These are phyloP conservation scores for Sycophaga agraensis DNA, from an alignment of 1,140 invertebrate genomes.

Conservation along the genomic window DNA sequence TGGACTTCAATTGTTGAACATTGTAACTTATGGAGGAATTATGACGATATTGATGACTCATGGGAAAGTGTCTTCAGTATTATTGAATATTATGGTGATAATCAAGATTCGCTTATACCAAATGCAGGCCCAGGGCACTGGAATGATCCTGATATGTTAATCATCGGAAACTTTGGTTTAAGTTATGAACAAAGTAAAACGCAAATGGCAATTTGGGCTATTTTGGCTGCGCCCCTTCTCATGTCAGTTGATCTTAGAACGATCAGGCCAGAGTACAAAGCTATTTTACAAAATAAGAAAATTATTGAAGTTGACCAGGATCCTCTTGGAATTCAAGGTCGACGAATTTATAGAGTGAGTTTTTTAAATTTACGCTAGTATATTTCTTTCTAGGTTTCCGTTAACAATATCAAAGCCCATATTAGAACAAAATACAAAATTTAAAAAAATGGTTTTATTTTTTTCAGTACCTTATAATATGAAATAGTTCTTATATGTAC, in stretches of 20 bases:
- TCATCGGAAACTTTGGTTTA: conserved; percentile 94
- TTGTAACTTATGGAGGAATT: conserved; percentile 97
- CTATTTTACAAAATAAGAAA: conserved; percentile 89
- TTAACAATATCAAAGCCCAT: too few relatives aligned
- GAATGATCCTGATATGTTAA: conserved; percentile 98
- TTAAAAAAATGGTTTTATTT: background rate
- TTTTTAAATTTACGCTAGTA: background rate
- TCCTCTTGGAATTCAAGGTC: conserved; percentile 84
- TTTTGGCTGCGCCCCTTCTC: conserved; percentile 91
- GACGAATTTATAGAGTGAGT: conserved; percentile 75
- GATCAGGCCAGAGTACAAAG: conserved; percentile 87
- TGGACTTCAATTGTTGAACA: conserved; percentile 82
- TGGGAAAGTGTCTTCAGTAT: conserved; percentile 90
- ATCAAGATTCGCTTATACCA: conserved; percentile 85
- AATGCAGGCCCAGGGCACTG: conserved; percentile 94
- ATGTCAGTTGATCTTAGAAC: conserved; percentile 95
- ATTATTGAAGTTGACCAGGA: conserved; percentile 97
- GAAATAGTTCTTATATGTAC: conserved; percentile 4
- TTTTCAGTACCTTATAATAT: background rate
- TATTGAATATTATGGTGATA: conserved; percentile 93
- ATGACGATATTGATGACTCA: conserved; percentile 92
- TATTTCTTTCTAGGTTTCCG: too few relatives aligned
- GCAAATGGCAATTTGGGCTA: conserved; percentile 98
- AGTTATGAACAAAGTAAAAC: conserved; percentile 94
- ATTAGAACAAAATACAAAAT: too few relatives aligned